Base-by-base conservation (phyloP, 2,888 invertebrate genomes). In the Tigriopus californicus region DNA sequence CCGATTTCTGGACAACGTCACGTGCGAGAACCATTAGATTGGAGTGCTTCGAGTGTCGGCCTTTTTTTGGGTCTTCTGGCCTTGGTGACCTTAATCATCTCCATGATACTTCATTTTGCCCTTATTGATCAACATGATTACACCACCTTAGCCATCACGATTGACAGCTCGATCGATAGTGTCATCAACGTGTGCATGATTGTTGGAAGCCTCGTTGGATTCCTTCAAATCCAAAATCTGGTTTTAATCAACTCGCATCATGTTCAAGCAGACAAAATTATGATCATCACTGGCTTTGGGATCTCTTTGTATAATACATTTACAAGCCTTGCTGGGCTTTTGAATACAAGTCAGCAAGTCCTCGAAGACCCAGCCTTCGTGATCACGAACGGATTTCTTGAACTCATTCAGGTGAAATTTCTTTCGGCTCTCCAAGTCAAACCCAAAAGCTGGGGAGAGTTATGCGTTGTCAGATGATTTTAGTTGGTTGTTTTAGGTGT, bases 51-150 rank as follows among this genome's bases (percentile, higher is more conserved):
- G 5, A n/a, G 22, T 18, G 18, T 44, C 20, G 57, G 57, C 13
- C 57, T 57, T 1, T 57, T 57, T 15, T 15, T 57, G 24, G 57
- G 57, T 18, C 46, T 57, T 20, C 20, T 44, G 11, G 18, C 57
- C 13, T 46, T 57, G 13, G 46, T 44, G 13, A 25, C 46, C 13
- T 24, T 57, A 8, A 57, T 46, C 46, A 57, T 57, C 18, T 46
- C 18, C 15, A 15, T 57, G 24, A 57, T 57, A 13, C 11, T 57
- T 5, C 46, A 57, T 6, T 57, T 57, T 57, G 46, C 46, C 15
- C 46, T 44, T 4, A 46, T 57, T n/a, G 46, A 57, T 46, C 57
- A 57, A 22, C 44, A 57, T 22, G 25, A 57, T 18, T 57, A 41
- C 46, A 40, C 12, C 13, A 20, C 41, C 2, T n/a, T 57, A 1